Conservation (phyloP, 2,113 vertebrate species). For the Eupsittula cactorum region DNA sequence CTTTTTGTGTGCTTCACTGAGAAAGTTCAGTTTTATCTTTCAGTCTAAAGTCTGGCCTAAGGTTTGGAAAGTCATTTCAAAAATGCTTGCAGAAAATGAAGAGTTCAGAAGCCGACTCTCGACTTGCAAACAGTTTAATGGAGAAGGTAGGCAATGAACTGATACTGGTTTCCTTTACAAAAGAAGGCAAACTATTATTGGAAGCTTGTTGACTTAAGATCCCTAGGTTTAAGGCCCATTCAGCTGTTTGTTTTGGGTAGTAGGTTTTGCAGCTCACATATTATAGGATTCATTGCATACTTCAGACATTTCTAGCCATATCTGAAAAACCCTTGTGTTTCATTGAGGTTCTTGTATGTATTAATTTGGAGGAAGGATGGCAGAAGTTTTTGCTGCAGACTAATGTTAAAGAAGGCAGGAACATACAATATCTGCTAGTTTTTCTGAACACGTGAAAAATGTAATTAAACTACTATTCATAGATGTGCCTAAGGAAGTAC, state of each 20-base stretch:
- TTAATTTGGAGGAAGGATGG: neutral
- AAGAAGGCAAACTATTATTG: neutral
- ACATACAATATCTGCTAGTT: neutral
- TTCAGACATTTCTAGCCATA: neutral
- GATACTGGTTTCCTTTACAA: neutral
- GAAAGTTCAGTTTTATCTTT: conserved; percentile 35
- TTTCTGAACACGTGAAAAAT: neutral
- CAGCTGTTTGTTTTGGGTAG: neutral
- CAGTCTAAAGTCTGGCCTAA: conserved; percentile 74
- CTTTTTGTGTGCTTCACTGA: neutral
- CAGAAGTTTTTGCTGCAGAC: neutral
- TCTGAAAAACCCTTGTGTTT: neutral
- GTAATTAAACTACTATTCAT: neutral
- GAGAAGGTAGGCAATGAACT: conserved; percentile 60
- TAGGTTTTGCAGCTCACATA: neutral
- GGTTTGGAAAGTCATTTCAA: conserved; percentile 84
- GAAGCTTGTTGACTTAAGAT: neutral
- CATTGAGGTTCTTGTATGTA: neutral
- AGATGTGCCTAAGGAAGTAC: neutral
- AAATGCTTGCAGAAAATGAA: conserved; percentile 88
- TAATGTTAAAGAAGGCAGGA: neutral
- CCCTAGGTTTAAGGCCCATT: neutral
- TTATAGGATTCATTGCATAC: neutral
- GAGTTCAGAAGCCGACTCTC: conserved; percentile 78
- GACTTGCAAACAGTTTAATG: conserved; percentile 48